A percentile compares a stretch with the other conserved stretches of the same genome.
Conservation (phyloP, 2,888 invertebrate genomes). For the Conops quadrifasciatus region DNA sequence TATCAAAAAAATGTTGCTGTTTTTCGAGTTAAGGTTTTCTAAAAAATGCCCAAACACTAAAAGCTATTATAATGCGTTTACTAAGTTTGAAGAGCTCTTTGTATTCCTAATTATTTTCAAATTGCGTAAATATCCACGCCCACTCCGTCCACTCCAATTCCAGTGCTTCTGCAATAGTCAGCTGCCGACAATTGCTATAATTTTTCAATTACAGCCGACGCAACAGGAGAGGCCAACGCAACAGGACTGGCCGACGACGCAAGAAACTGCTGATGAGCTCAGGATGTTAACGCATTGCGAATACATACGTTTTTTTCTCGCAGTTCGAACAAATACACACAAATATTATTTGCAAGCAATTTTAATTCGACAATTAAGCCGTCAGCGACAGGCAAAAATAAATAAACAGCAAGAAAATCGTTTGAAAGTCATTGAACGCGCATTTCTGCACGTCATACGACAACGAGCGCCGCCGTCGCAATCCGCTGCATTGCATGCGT, state of each 20-base stretch:
- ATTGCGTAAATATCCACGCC: not conserved
- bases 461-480: not conserved
- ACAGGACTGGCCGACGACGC: not conserved
- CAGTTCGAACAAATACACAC: not conserved
- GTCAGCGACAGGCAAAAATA: conserved; percentile 19
- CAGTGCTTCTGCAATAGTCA: too few species aligned
- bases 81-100: too few species aligned
- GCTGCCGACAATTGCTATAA: conserved; percentile 35
- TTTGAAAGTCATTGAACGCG: not conserved
- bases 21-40: too few species aligned
- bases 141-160: too few species aligned
- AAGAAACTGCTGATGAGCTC: too few species aligned
- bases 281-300: not conserved
- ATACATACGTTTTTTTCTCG: not conserved
- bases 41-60: too few species aligned
- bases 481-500: not conserved
- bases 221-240: conserved; percentile 38
- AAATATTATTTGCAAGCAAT: conserved; percentile 20
- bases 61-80: too few species aligned
- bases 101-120: not conserved
- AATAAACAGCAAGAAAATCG: not conserved
- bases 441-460: not conserved
- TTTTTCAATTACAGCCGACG: conserved; percentile 44
- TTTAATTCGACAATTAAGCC: conserved; percentile 29
- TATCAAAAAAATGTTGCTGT: too few species aligned